These are phyloP conservation scores for Drosophila rubida DNA, from an alignment of 2,888 invertebrate genomes.

Conservation along the genomic window DNA sequence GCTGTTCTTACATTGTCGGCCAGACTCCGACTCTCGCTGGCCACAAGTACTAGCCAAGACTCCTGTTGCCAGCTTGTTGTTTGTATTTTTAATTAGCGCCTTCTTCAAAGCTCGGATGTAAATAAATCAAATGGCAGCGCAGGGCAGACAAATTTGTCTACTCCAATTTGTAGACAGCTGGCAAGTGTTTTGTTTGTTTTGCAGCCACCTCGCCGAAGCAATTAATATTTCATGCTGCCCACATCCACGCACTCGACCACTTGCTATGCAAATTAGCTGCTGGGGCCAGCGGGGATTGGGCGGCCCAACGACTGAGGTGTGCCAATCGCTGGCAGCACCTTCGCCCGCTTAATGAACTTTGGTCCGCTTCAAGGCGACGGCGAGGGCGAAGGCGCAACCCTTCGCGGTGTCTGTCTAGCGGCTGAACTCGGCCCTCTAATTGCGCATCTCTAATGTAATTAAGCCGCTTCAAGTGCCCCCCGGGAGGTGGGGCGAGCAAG, in stretches of 20 bases:
- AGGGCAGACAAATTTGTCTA: neutral
- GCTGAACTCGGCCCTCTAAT: constrained; percentile 42
- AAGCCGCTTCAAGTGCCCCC: constrained; percentile 32
- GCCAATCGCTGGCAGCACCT: constrained; percentile 51
- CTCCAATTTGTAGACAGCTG: constrained; percentile 15
- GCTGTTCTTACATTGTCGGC: constrained; percentile 17
- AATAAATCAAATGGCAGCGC: constrained; percentile 50
- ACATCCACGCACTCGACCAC: constrained; percentile 17
- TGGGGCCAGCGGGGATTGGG: neutral
- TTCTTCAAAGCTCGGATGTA: constrained; percentile 30
- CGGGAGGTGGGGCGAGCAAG: neutral
- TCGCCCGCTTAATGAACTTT: constrained; percentile 57
- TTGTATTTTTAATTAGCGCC: constrained; percentile 52
- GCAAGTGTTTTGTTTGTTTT: constrained; percentile 15
- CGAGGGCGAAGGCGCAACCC: constrained; percentile 21
- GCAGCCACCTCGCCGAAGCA: neutral
- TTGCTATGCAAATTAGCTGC: constrained; percentile 28
- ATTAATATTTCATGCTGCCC: constrained; percentile 55
- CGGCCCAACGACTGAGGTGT: neutral
- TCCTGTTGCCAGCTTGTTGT: neutral
- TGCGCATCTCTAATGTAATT: constrained; percentile 76
- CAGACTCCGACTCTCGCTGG: constrained; percentile 1
- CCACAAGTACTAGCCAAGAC: neutral
- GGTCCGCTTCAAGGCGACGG: neutral
- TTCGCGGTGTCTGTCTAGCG: constrained; percentile 18